phyloP scores from a whole-genome alignment of 2,113 vertebrate species.

The Anolis sagrei region DNA sequence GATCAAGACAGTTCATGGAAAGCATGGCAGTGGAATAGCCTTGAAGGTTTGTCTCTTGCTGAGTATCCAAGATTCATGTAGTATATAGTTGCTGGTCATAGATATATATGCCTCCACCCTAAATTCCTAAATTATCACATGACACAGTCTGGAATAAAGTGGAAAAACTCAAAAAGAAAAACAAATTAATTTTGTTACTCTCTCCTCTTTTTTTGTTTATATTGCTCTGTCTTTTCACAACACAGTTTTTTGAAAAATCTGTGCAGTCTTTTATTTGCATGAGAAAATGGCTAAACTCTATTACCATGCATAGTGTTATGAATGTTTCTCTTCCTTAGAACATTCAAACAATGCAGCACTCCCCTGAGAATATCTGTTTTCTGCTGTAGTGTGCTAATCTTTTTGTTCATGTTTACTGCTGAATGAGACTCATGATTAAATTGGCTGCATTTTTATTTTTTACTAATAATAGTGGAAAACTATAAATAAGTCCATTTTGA shows the following conservation, averaged over 20 bases:
- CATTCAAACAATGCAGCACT: slow-evolving; percentile 59
- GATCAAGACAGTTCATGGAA: neutral
- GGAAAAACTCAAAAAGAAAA: neutral
- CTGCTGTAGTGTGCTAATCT: slow-evolving; percentile 57
- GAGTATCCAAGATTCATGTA: neutral
- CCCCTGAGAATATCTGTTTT: slow-evolving; percentile 73
- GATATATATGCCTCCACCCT: accelerated
- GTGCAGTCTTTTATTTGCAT: slow-evolving; percentile 51
- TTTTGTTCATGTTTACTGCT: slow-evolving; percentile 46
- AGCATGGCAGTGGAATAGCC: neutral
- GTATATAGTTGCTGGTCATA: neutral
- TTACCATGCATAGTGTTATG: slow-evolving; percentile 62
- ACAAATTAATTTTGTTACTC: slow-evolving; percentile 17
- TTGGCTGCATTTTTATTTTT: slow-evolving; percentile 43
- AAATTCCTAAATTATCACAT: slow-evolving; percentile 9
- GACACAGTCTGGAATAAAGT: slow-evolving; percentile 12
- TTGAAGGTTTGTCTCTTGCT: slow-evolving; percentile 1
- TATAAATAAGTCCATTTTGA: slow-evolving; percentile 30
- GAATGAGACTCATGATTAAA: slow-evolving; percentile 52
- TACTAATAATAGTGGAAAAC: slow-evolving; percentile 38
- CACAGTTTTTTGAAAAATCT: slow-evolving; percentile 26
- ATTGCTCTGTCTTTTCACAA: slow-evolving; percentile 20
- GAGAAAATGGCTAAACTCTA: slow-evolving; percentile 46
- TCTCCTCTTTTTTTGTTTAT: slow-evolving; percentile 43
- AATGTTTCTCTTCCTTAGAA: slow-evolving; percentile 70